phyloP scores from a whole-genome alignment of 2,797 vertebrate genomes.

The Pipistrellus nathusii region DNA sequence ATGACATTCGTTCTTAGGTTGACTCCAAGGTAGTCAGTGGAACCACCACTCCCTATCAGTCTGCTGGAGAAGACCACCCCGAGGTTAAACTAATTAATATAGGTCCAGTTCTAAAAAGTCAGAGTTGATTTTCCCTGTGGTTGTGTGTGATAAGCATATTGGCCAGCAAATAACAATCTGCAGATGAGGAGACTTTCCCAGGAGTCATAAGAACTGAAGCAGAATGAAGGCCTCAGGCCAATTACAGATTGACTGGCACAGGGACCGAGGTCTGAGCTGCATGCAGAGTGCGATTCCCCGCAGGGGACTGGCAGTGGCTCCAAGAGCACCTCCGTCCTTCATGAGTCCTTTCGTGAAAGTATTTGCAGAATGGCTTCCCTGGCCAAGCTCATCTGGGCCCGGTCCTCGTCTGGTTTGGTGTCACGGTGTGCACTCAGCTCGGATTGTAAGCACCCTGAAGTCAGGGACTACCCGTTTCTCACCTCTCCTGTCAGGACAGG shows the following conservation, averaged over 20 bases:
- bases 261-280: neutral
- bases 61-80: neutral
- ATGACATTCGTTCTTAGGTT: neutral
- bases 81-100: neutral
- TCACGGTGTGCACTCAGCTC: neutral
- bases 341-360: neutral
- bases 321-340: neutral
- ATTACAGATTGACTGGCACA: neutral
- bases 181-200: neutral
- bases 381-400: neutral
- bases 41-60: neutral
- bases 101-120: slow-evolving; percentile 7
- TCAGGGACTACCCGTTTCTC: neutral
- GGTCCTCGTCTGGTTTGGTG: neutral
- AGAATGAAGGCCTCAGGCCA: neutral
- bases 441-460: neutral
- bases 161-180: neutral
- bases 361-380: neutral
- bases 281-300: neutral
- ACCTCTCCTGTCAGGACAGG: neutral
- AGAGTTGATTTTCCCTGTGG: slow-evolving; percentile 3
- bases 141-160: neutral
- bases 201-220: neutral
- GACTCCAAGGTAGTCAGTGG: neutral
- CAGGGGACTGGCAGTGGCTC: neutral